These are phyloP conservation scores for Ephialtes manifestator DNA, from an alignment of 2,888 invertebrate species.

Conservation along the genomic window DNA sequence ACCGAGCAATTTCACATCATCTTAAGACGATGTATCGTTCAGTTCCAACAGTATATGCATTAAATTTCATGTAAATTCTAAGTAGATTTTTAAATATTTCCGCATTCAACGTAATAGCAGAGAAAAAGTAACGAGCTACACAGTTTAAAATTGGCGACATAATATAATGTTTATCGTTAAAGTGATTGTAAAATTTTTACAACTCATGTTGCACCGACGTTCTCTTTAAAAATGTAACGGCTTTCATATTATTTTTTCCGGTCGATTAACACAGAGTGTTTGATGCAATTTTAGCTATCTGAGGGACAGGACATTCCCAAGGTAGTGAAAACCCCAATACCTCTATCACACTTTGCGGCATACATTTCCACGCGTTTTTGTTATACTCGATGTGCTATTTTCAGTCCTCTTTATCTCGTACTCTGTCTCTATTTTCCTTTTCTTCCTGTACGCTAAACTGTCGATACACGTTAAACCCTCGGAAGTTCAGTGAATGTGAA, in stretches of 20 bases:
- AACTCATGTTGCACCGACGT: not conserved
- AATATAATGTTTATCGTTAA: not conserved
- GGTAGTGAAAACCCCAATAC: conserved; percentile 88
- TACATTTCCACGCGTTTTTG: conserved; percentile 67
- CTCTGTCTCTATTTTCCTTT: conserved; percentile 44
- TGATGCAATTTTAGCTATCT: conserved; percentile 91
- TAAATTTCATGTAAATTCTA: not conserved
- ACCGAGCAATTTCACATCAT: not conserved
- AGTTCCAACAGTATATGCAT: not conserved
- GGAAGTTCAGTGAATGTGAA: conserved; percentile 16
- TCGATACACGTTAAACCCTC: conserved; percentile 54
- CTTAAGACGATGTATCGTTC: not conserved
- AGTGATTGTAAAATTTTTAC: not conserved
- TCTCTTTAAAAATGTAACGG: not conserved
- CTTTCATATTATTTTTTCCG: conserved; percentile 62
- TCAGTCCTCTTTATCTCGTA: conserved; percentile 31
- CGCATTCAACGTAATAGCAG: not conserved
- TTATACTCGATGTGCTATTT: conserved; percentile 67
- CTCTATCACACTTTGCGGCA: conserved; percentile 56
- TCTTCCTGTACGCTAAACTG: conserved; percentile 51
- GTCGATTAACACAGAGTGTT: conserved; percentile 72
- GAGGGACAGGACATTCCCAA: conserved; percentile 97
- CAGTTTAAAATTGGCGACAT: not conserved
- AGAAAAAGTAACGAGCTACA: not conserved
- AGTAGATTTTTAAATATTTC: not conserved